These are phyloP conservation scores for Marronus borbonicus DNA, from an alignment of 2,888 invertebrate genomes.

Conservation along the genomic window DNA sequence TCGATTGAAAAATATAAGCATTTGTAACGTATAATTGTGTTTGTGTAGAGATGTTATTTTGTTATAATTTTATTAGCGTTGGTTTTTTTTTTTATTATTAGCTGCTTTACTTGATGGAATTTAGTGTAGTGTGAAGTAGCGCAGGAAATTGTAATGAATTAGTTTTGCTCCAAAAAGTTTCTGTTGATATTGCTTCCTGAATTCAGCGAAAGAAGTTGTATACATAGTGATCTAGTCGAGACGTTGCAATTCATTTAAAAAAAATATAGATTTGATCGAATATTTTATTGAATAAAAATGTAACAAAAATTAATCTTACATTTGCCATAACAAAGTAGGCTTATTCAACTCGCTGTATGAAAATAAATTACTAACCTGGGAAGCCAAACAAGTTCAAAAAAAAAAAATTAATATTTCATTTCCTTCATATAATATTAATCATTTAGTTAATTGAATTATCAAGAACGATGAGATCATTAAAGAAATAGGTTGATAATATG, in stretches of 20 bases:
- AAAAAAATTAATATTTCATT: too few species aligned
- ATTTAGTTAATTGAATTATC: too few species aligned
- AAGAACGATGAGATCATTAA: too few species aligned
- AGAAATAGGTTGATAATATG: too few species aligned
- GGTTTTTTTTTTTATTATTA: neutral
- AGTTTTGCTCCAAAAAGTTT: conserved; percentile 40
- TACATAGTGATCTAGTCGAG: neutral
- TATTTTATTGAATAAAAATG: neutral
- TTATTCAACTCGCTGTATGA: too few species aligned
- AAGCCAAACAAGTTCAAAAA: too few species aligned
- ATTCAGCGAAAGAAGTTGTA: neutral
- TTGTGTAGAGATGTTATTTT: neutral
- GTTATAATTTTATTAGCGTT: neutral
- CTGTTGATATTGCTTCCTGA: conserved; percentile 27
- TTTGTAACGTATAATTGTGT: neutral
- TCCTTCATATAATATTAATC: too few species aligned
- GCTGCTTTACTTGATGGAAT: neutral
- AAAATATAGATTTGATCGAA: neutral
- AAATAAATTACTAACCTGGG: too few species aligned
- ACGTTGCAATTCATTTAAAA: neutral
- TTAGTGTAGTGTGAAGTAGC: conserved; percentile 36
- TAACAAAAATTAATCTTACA: neutral
- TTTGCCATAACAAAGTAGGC: too few species aligned
- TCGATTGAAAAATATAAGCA: neutral
- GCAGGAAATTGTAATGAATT: conserved; percentile 38